Base-by-base conservation (phyloP, 2,113 vertebrate genomes). In the Fulmarus glacialis region DNA sequence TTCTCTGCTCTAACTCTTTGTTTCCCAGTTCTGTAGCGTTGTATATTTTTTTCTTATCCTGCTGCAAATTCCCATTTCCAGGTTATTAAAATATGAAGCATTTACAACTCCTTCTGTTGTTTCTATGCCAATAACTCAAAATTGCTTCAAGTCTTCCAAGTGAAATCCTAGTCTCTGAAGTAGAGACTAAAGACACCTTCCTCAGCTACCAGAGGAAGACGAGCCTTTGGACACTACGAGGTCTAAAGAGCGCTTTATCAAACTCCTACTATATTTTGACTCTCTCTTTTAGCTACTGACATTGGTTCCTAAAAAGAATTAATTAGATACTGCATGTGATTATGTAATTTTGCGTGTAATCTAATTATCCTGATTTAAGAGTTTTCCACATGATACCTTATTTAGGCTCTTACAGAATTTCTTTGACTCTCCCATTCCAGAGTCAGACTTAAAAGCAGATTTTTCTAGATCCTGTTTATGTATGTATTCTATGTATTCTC, bases 1-100 rank as follows among this genome's bases (percentile, higher is more conserved):
- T 91, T 56, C 72, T 38, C 80, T 64, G 70, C 42, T 89, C 90
- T 59, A 68, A 79, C 55, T 55, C 91, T 60, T 93, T 94, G 79
- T 90, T 95, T 90, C 83, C 52, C 38, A 52, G 32, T 62, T 82
- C 78, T 68, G 6, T 55, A 63, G 53, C 58, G 67, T 45, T 56
- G 12, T 4, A 4, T 4, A 16, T 12, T 34, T n/a, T 36, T 82
- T 79, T 66, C 55, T 74, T 29, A 79, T 48, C 77, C 64, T 53
- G 47, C 48, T 56, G 26, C n/a, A 82, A 73, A 92, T 73, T 80
- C 63, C 75, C 50, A 30, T 94, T 75, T 56, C 70, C 91, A 93
- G 45, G 66, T 78, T 93, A 89, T 92, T 91, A 88, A 93, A 42
- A 62, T 7, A 84, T 1, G 1, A 96, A 73, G 34, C 82, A 77